Percentiles rank a stretch among this genome's conserved stretches.
Evolutionary conservation across 2,888 invertebrate species (phyloP).

Genomic region (Pachymerium ferrugineum): DNA sequence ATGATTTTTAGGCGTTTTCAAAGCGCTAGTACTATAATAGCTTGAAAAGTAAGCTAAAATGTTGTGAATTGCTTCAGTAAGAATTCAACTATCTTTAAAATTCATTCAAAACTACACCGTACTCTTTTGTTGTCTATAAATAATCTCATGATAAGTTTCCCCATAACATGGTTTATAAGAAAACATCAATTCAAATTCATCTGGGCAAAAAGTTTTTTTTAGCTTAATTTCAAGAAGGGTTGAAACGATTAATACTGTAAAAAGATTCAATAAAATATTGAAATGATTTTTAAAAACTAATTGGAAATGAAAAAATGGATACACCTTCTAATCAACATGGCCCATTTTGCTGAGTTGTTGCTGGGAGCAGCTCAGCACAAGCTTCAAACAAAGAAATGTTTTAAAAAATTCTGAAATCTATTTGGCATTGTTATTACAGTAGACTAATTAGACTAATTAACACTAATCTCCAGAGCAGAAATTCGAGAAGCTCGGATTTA

Average conservation of each 20-base stretch:
- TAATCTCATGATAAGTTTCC: too few relatives aligned
- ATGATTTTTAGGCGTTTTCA: background rate
- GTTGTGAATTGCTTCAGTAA: background rate
- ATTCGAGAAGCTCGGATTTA: constrained; percentile 7
- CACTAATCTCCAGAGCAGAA: background rate
- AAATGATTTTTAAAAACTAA: too few relatives aligned
- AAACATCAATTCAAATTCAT: too few relatives aligned
- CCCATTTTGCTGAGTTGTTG: constrained; percentile 16
- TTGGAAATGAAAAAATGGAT: background rate
- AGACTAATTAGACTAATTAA: background rate
- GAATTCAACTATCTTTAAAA: background rate
- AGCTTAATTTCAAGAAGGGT: background rate
- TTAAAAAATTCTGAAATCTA: background rate
- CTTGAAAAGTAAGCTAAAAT: constrained; percentile 5
- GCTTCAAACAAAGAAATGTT: background rate
- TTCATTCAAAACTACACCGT: background rate
- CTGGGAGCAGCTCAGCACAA: constrained; percentile 22
- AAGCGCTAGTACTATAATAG: background rate
- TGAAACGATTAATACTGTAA: constrained; percentile 19
- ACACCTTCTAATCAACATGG: background rate
- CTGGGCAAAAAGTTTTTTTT: background rate
- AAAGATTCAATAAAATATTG: too few relatives aligned
- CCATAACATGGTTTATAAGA: too few relatives aligned
- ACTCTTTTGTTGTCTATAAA: background rate
- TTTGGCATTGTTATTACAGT: background rate